A percentile compares a stretch with the other conserved stretches of the same genome.
phyloP scores from a whole-genome alignment of 2,888 invertebrate species.

The Leucophora obtusa region DNA sequence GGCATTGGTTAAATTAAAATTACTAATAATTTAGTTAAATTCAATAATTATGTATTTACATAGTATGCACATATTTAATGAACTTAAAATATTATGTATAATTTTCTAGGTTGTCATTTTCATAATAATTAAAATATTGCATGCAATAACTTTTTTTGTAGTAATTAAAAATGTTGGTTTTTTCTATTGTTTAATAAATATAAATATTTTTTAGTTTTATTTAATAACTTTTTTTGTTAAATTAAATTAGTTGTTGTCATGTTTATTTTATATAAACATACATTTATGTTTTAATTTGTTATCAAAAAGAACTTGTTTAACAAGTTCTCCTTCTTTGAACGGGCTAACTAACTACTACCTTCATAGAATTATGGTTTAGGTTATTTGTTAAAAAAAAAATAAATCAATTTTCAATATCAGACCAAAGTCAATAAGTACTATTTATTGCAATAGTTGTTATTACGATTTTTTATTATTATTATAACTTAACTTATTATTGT shows the following conservation, averaged over 20 bases:
- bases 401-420: slow-evolving; percentile 46
- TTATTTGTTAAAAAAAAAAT: neutral
- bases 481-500: neutral
- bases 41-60: too few species aligned
- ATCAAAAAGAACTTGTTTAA: neutral
- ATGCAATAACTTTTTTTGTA: neutral
- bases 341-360: neutral
- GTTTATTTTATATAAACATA: neutral
- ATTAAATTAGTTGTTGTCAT: neutral
- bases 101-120: neutral
- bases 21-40: too few species aligned
- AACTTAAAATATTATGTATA: neutral
- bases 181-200: neutral
- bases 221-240: neutral
- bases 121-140: neutral
- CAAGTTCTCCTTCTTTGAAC: neutral
- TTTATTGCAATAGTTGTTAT: slow-evolving; percentile 40
- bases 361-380: too few species aligned
- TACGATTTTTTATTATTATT: neutral
- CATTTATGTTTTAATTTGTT: neutral
- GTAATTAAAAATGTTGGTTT: neutral
- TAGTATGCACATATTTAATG: neutral
- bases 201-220: too few species aligned
- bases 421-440: slow-evolving; percentile 51
- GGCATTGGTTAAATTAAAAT: too few species aligned